Evolutionary conservation across 1,140 invertebrate genomes (phyloP), one percentile per base, ranked within the genome.

Genomic region (Pachypeltis micranthus): DNA sequence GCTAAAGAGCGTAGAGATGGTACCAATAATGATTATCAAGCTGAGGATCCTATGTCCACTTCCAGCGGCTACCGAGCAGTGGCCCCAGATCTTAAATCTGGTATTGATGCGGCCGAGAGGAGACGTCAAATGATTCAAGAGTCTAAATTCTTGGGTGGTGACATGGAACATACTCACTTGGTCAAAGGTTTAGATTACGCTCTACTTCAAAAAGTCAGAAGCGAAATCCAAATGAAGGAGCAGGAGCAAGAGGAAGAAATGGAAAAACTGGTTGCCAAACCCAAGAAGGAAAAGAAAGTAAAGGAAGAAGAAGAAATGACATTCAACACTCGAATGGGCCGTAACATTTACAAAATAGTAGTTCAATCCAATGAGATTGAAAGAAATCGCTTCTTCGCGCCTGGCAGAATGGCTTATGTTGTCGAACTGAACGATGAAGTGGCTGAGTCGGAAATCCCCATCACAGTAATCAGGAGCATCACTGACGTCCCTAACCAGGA

Each of bases 161-260:
- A 99, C 75, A 98, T 99, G 89, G 95, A 98, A 69, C 96, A 99
- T 71, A 99, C 97, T 75, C 97, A 99, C 78, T 96, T 99, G 80
- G 96, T 99, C 59, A 99, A 99, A 79, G 97, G 97, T 75, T 80
- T 99, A 10, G 97, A 99, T 85, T 99, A 97, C 79, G 96, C 96
- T 4, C 76, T 99, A n/a, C 76, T 99, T 55, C 94, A 99, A 75
- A 99, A 99, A 78, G 92, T 94, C 70, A 76, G 78, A 70, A 90
- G 87, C 68, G 91, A 94, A 76, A 90, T 94, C 66, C 80, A 83
- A 66, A 80, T 79, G 1, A 85, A 87, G 64, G 89, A 91, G 70
- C 78, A 82, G 29, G 92, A 95, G 72, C 85, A 92, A 71, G 90
- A 94, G 69, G 83, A 88, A 21, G 85, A 90, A 70, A 82, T 91